Conservation (phyloP, 53 echinoderm and acorn worm genomes). For the Echinarachnius parma region DNA sequence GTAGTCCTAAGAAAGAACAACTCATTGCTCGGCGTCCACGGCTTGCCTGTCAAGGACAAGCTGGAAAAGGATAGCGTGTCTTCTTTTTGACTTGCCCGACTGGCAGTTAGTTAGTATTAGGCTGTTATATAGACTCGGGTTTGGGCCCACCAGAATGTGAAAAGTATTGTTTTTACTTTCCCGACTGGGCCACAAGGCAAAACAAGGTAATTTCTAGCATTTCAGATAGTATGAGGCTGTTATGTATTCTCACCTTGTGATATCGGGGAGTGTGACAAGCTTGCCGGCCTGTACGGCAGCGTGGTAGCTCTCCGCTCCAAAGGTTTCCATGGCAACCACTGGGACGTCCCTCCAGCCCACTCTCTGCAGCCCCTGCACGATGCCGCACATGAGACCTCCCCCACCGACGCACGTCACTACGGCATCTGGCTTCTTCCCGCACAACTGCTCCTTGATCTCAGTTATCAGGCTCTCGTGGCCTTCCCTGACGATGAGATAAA, state of each 20-base stretch:
- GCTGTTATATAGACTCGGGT: too few species aligned
- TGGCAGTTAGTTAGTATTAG: too few species aligned
- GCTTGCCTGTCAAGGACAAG: too few species aligned
- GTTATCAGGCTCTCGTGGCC: slow-evolving; percentile 74
- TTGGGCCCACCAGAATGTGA: too few species aligned
- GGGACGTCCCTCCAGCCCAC: slow-evolving; percentile 87
- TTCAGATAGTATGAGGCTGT: not conserved
- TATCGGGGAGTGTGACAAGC: slow-evolving; percentile 76
- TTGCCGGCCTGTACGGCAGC: slow-evolving; percentile 74
- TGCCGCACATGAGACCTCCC: slow-evolving; percentile 84
- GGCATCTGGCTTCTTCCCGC: slow-evolving; percentile 61
- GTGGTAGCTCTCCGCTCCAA: slow-evolving; percentile 84
- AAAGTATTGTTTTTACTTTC: too few species aligned
- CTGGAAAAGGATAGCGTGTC: too few species aligned
- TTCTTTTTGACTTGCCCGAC: too few species aligned
- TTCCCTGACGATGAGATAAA: slow-evolving; percentile 62
- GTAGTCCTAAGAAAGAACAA: too few species aligned
- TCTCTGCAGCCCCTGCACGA: slow-evolving; percentile 74
- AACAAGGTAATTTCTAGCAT: too few species aligned
- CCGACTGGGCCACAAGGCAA: too few species aligned
- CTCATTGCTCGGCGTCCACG: too few species aligned
- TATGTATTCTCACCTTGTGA: slow-evolving; percentile 67
- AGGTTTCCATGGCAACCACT: slow-evolving; percentile 91
- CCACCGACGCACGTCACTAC: slow-evolving; percentile 81
- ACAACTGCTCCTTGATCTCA: slow-evolving; percentile 61